Conservation (phyloP, 2,797 vertebrate genomes). For the Xyrichtys novacula region DNA sequence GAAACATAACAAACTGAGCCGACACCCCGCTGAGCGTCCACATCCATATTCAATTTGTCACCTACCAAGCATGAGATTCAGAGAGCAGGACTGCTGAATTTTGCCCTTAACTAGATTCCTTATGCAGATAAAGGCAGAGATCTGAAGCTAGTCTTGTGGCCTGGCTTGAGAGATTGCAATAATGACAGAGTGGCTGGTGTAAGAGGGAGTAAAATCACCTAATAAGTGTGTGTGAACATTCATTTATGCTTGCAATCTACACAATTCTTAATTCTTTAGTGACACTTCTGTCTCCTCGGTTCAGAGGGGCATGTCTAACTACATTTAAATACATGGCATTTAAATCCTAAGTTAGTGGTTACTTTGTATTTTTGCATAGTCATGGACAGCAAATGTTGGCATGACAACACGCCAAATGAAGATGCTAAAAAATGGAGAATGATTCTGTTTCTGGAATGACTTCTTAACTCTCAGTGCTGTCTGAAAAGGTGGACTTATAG, state of each 20-base stretch:
- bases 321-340: not conserved
- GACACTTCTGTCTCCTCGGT: too few relatives aligned
- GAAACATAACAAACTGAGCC: slow-evolving; percentile 36
- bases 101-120: not conserved
- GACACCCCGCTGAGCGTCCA: slow-evolving; percentile 26
- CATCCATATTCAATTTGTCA: slow-evolving; percentile 31
- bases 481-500: too few relatives aligned
- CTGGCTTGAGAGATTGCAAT: not conserved
- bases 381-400: not conserved
- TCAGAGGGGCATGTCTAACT: not conserved
- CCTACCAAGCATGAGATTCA: slow-evolving; percentile 19
- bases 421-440: too few relatives aligned
- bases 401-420: too few relatives aligned
- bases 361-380: too few relatives aligned
- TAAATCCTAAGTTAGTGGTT: too few relatives aligned
- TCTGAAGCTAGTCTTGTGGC: not conserved
- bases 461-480: too few relatives aligned
- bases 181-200: too few relatives aligned
- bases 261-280: too few relatives aligned
- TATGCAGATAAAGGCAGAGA: slow-evolving; percentile 6
- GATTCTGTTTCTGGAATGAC: too few relatives aligned
- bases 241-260: not conserved
- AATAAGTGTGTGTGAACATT: not conserved
- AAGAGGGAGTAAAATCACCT: not conserved
- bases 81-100: not conserved